Base-by-base conservation (phyloP, 2,888 invertebrate species). In the Furcula furcula region DNA sequence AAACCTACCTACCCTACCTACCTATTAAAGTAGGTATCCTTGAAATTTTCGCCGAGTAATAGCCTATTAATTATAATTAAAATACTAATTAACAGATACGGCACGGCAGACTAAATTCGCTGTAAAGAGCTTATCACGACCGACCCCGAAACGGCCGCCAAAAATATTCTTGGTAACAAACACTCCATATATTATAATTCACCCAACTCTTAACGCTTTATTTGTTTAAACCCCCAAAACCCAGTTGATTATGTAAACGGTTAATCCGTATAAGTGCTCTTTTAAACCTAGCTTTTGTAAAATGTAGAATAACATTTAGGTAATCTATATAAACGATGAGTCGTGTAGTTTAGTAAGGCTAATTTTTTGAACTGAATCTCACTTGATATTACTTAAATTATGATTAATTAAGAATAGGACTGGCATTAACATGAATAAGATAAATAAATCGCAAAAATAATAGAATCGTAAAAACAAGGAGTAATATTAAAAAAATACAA, bases 61-160 rank as follows among this genome's bases (percentile, higher is more conserved):
- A 68, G 73, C 66, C 80, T 71, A 84, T 84, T 82, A 82, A 84
- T 84, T 76, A 79, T 76, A 78, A 84, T 84, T 83, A 79, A 77
- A 79, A 76, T 69, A 69, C 77, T 82, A 80, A 83, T 83, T 80
- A 82, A 78, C 71, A 66, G 55, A 64, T 58, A 53, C 63, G 66
- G 57, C 65, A 66, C 70, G 74, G 68, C 76, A 69, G 65, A 55
- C 71, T 75, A 79, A 83, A 82, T 83, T 78, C 71, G 62, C 65
- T 66, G 65, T 72, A 72, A 72, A 67, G 63, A 68, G 81, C 72
- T 79, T 81, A 79, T 72, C 65, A 57, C n/a, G n/a, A n/a, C 38
- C 55, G 60, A 55, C 46, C 53, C 52, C 59, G 33, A 36, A 19
- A 25, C 33, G 34, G 36, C 35, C 40, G 38, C 52, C 63, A 65